Evolutionary conservation across 2,888 invertebrate genomes (phyloP).

Genomic region (Sinohyriopsis cumingii): DNA sequence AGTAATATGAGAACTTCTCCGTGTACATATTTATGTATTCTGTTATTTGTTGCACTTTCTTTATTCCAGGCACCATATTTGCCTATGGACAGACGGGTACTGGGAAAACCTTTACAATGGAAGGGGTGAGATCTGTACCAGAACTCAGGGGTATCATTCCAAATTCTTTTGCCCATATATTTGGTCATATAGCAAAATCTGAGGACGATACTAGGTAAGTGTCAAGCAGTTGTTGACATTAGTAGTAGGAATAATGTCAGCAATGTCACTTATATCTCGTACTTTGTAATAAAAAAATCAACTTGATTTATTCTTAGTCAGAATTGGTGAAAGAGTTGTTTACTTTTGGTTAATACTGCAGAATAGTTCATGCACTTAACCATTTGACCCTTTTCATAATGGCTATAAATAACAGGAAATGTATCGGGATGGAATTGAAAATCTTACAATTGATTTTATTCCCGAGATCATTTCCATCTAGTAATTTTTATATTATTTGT

Average conservation of each 20-base stretch:
- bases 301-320: not conserved
- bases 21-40: not conserved
- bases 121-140: conserved; percentile 88
- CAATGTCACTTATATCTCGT: not conserved
- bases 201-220: conserved; percentile 89
- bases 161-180: conserved; percentile 98
- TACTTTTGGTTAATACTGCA: no score
- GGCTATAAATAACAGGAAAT: no score
- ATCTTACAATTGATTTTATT: no score
- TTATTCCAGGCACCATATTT: conserved; percentile 76
- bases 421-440: no score
- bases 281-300: not conserved
- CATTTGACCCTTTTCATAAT: no score
- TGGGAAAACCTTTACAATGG: conserved; percentile 99
- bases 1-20: no score
- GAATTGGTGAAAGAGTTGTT: no score
- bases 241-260: not conserved
- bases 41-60: conserved; percentile 1
- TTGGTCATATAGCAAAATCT: conserved; percentile 96
- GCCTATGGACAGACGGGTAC: conserved; percentile 86
- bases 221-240: not conserved
- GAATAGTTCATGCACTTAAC: no score
- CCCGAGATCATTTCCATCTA: no score
- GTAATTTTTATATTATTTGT: no score
- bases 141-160: conserved; percentile 97